These are phyloP conservation scores for Mus spicilegus DNA, from an alignment of 2,113 vertebrate genomes.

Conservation along the genomic window DNA sequence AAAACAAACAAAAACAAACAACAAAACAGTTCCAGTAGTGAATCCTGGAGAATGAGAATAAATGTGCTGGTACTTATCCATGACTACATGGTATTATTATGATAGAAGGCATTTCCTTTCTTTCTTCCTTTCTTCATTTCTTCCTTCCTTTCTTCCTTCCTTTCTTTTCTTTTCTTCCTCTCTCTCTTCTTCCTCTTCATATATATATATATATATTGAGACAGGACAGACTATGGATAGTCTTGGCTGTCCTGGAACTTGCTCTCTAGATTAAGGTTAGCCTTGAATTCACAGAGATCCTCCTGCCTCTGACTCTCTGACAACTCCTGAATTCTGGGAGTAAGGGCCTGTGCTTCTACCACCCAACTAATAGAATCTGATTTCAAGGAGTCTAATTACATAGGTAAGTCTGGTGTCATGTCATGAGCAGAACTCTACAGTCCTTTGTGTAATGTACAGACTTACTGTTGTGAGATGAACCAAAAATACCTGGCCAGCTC, in stretches of 20 bases:
- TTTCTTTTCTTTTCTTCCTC: too few species aligned
- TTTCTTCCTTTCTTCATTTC: background rate
- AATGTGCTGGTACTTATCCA: background rate
- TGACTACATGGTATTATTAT: background rate
- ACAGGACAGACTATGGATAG: too few species aligned
- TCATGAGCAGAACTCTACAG: constrained; percentile 9
- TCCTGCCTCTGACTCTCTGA: too few species aligned
- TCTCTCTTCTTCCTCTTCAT: too few species aligned
- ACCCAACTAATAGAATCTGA: background rate
- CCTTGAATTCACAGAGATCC: too few species aligned
- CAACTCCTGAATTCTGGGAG: too few species aligned
- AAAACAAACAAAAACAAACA: background rate
- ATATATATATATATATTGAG: too few species aligned
- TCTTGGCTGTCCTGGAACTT: too few species aligned
- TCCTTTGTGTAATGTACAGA: background rate
- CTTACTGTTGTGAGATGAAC: background rate
- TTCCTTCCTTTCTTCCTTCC: background rate
- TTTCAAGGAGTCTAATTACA: constrained; percentile 39
- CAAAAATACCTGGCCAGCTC: background rate
- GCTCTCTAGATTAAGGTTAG: too few species aligned
- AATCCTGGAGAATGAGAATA: background rate
- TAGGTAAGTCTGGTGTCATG: background rate
- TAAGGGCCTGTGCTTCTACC: background rate
- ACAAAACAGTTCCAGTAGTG: background rate
- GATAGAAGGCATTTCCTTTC: background rate